These are phyloP conservation scores for Polypterus bichir DNA, from an alignment of 2,113 vertebrate species.

Conservation along the genomic window DNA sequence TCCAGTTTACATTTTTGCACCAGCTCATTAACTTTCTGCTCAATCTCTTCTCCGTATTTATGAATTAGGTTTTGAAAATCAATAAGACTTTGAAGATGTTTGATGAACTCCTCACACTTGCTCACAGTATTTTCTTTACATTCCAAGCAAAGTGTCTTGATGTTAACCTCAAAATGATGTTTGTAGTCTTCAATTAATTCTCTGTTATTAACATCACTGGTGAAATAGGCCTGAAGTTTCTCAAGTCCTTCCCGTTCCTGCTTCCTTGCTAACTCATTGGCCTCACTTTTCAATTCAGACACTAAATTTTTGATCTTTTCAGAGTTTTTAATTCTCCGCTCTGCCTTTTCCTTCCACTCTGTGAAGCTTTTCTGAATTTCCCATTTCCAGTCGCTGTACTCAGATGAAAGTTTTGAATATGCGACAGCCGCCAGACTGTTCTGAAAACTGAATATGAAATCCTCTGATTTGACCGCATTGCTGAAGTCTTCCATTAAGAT, in stretches of 20 bases:
- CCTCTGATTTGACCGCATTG: no score
- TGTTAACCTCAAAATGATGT: slow-evolving; percentile 18
- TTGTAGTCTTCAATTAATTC: slow-evolving; percentile 19
- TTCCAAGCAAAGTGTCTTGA: slow-evolving; percentile 10
- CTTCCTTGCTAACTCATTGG: not conserved
- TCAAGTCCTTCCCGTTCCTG: no score
- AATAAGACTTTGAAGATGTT: slow-evolving; percentile 1
- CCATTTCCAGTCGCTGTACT: slow-evolving; percentile 25
- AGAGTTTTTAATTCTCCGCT: slow-evolving; percentile 16
- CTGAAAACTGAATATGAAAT: no score
- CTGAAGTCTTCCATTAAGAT: no score
- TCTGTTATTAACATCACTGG: slow-evolving; percentile 4
- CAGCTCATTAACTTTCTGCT: slow-evolving; percentile 14
- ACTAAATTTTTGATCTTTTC: no score
- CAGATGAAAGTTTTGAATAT: slow-evolving; percentile 10
- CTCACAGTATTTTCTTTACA: slow-evolving; percentile 6
- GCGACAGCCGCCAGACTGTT: no score
- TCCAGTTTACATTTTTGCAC: slow-evolving; percentile 7
- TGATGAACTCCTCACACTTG: slow-evolving; percentile 6
- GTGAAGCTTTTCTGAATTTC: slow-evolving; percentile 15
- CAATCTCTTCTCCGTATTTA: slow-evolving; percentile 11
- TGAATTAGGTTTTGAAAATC: slow-evolving; percentile 7
- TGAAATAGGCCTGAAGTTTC: slow-evolving; percentile 11
- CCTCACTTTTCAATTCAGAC: not conserved
- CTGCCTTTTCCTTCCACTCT: slow-evolving; percentile 9